These are phyloP conservation scores for Eurosta solidaginis DNA, from an alignment of 1,140 invertebrate genomes.

Conservation along the genomic window DNA sequence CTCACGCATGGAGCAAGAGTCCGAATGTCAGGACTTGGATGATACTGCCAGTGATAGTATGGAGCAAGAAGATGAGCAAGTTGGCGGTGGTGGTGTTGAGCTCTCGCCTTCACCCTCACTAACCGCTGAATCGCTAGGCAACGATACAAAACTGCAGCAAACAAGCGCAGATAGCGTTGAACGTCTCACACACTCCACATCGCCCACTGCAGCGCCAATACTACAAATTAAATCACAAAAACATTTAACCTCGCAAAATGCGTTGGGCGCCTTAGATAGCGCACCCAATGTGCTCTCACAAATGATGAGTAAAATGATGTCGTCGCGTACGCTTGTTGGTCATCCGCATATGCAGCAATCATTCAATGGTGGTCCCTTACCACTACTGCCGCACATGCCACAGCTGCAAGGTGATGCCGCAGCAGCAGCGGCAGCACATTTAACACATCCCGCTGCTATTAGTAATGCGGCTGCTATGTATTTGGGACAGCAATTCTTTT, in stretches of 20 bases:
- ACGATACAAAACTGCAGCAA: constrained; percentile 23
- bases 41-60: constrained; percentile 71
- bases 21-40: constrained; percentile 73
- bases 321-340: constrained; percentile 63
- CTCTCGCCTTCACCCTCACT: constrained; percentile 59
- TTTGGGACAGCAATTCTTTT: constrained; percentile 73
- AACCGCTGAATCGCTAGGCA: not conserved
- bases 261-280: constrained; percentile 34
- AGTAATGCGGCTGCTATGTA: constrained; percentile 77
- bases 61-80: constrained; percentile 65
- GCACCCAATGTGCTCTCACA: constrained; percentile 68
- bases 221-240: constrained; percentile 36
- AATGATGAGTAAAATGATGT: constrained; percentile 73
- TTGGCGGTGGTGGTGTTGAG: constrained; percentile 36
- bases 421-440: constrained; percentile 51
- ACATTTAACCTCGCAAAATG: constrained; percentile 32
- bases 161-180: constrained; percentile 62
- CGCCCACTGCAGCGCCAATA: constrained; percentile 61
- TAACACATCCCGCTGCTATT: constrained; percentile 64
- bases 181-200: constrained; percentile 64
- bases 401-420: constrained; percentile 57
- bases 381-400: constrained; percentile 65
- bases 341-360: constrained; percentile 64
- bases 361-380: constrained; percentile 63
- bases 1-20: constrained; percentile 80